A percentile compares a stretch with the other conserved stretches of the same genome.
phyloP scores from a whole-genome alignment of 2,113 vertebrate genomes.

The Hystrix brachyura region DNA sequence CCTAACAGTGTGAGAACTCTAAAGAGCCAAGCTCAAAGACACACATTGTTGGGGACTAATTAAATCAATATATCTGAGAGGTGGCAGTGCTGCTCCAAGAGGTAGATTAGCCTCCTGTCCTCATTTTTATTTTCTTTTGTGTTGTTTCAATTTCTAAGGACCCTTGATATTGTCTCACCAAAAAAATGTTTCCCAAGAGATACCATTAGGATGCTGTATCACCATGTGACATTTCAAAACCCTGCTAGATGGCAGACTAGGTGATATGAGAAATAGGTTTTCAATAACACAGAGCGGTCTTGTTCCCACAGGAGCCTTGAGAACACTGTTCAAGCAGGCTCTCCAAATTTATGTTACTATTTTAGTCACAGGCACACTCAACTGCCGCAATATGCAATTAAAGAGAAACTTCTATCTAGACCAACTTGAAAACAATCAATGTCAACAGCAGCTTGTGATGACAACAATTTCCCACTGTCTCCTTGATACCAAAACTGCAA shows the following conservation, averaged over 20 bases:
- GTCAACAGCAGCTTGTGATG: constrained; percentile 76
- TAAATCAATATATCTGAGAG: constrained; percentile 88
- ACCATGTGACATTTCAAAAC: constrained; percentile 84
- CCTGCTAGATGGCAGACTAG: constrained; percentile 75
- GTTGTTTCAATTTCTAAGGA: constrained; percentile 83
- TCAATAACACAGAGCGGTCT: constrained; percentile 75
- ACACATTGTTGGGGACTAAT: constrained; percentile 85
- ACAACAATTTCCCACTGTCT: constrained; percentile 69
- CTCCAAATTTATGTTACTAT: constrained; percentile 85
- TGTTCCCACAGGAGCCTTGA: constrained; percentile 81
- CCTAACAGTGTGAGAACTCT: constrained; percentile 67
- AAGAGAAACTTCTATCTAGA: constrained; percentile 78
- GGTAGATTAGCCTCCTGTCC: constrained; percentile 78
- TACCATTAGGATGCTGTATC: constrained; percentile 83
- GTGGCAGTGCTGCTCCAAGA: constrained; percentile 80
- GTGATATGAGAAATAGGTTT: constrained; percentile 85
- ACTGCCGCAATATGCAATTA: constrained; percentile 84
- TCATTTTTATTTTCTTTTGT: constrained; percentile 73
- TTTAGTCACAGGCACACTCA: constrained; percentile 82
- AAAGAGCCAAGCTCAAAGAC: constrained; percentile 71
- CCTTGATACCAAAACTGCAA: constrained; percentile 57
- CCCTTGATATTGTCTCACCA: constrained; percentile 71
- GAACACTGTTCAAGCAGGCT: constrained; percentile 81
- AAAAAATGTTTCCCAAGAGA: constrained; percentile 86
- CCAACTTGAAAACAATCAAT: constrained; percentile 81